phyloP scores from a whole-genome alignment of 1,140 invertebrate species.

The Protaetia brevitarsis region DNA sequence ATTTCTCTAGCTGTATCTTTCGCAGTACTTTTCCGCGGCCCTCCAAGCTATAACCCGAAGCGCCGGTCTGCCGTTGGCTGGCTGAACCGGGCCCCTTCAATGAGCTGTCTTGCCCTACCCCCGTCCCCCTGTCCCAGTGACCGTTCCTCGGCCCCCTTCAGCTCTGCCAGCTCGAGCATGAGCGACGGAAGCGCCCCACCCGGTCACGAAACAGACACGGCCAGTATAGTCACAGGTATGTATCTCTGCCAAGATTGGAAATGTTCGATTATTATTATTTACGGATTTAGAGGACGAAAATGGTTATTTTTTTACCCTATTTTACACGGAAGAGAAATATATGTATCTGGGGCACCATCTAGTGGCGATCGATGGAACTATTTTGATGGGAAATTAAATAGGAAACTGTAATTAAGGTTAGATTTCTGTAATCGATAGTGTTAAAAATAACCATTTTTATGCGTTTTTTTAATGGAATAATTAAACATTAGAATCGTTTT shows the following conservation, averaged over 20 bases:
- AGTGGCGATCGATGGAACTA: not conserved
- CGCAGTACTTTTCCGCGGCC: conserved; percentile 94
- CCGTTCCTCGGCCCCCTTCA: conserved; percentile 75
- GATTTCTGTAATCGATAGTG: not conserved
- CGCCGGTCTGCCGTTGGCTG: conserved; percentile 69
- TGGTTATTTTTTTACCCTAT: not conserved
- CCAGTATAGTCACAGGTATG: conserved; percentile 84
- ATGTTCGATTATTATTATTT: no score
- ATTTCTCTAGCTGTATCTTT: conserved; percentile 45
- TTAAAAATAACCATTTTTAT: not conserved
- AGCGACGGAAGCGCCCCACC: conserved; percentile 64
- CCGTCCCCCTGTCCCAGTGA: conserved; percentile 83
- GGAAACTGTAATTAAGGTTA: no score
- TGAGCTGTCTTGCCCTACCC: conserved; percentile 57
- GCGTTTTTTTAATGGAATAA: not conserved
- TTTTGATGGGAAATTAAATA: no score
- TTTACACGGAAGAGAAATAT: no score
- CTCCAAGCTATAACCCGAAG: conserved; percentile 91
- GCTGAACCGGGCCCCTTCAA: conserved; percentile 46
- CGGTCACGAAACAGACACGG: conserved; percentile 73
- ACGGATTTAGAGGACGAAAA: no score
- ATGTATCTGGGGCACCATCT: not conserved
- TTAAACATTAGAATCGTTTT: conserved; percentile 12
- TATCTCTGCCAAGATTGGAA: no score
- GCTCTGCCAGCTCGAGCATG: conserved; percentile 82